A percentile compares a stretch with the other conserved stretches of the same genome.
phyloP scores from a whole-genome alignment of 2,113 vertebrate species.

The Cynopterus brachyotis region DNA sequence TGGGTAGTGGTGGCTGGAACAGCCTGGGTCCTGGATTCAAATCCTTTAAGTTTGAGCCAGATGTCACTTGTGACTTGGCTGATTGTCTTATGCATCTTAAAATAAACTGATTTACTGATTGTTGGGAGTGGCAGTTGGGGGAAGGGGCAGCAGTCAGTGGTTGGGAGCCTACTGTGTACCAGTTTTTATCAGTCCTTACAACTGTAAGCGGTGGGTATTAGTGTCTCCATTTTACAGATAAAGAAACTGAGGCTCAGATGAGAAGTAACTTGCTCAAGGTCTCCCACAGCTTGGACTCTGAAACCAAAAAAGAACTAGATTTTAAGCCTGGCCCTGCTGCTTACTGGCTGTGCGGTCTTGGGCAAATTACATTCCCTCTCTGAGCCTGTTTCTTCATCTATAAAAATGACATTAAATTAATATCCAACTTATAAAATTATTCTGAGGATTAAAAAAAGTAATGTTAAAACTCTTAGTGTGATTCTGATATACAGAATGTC shows the following conservation, averaged over 20 bases:
- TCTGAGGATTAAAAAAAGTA: neutral
- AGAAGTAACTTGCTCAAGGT: neutral
- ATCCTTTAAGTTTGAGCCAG: neutral
- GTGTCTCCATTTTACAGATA: neutral
- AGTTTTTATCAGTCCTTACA: neutral
- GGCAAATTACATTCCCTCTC: neutral
- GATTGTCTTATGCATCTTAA: neutral
- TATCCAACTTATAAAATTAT: neutral
- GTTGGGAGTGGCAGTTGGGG: neutral
- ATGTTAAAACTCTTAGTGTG: neutral
- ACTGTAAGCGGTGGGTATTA: neutral
- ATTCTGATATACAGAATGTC: neutral
- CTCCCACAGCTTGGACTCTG: neutral
- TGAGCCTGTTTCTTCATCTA: neutral
- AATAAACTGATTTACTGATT: neutral
- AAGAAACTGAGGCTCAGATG: neutral
- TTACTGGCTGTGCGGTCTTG: neutral
- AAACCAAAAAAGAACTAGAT: neutral
- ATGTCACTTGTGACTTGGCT: neutral
- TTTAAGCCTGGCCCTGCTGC: neutral
- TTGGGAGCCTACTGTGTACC: neutral
- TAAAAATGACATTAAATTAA: slow-evolving; percentile 10
- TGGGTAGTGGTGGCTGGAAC: neutral
- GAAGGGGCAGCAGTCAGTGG: neutral
- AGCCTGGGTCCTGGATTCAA: neutral